Evolutionary conservation across 2,888 invertebrate species (phyloP), one percentile per base, ranked within the genome.

Genomic region (Yponomeuta cagnagella): DNA sequence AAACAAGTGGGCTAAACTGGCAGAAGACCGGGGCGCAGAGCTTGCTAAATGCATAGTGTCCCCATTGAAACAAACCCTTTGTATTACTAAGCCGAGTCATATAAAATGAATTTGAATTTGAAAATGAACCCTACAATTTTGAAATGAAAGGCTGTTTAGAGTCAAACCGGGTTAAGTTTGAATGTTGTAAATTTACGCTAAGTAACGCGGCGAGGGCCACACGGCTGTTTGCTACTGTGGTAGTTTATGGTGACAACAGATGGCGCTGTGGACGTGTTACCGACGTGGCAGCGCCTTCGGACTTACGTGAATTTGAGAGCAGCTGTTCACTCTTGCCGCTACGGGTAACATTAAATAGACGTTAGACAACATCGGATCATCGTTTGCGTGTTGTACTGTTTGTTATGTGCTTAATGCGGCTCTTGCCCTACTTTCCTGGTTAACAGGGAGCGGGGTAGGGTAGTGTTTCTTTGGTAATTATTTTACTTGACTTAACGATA

Each of bases 231-330:
- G 15, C 52, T 12, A 58, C 52, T 58, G 52, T 15, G 15, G 78
- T 86, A 79, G 80, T 85, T 86, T 87, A 87, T 81, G 78, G 76
- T 72, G 74, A 70, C 79, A 79, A 78, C 87, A 86, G 82, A 83
- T 85, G 85, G 82, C 73, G 73, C 70, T 33, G 12, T 70, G 12
- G 72, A 75, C 73, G 73, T 71, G 72, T 67, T 43, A 43, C 3
- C 43, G 67, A 43, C 9, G 43, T 67, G 67, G 67, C 48, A 48
- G 48, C 67, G n/a, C 67, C n/a, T 70, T 33, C 43, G 48, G 68
- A 31, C 37, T 48, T 48, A 43, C 23, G 68, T 48, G 31, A 65
- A 65, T 68, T 48, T 68, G 48, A 23, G 15, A 48, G 48, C 48
- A 68, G 12, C 52, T 58, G 52, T 8, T 58, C 52, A 15, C 12